A percentile compares a stretch with the other conserved stretches of the same genome.
These are phyloP conservation scores for Microctenopoma stevenorrisi DNA, from an alignment of 2,797 vertebrate species.

Conservation along the genomic window DNA sequence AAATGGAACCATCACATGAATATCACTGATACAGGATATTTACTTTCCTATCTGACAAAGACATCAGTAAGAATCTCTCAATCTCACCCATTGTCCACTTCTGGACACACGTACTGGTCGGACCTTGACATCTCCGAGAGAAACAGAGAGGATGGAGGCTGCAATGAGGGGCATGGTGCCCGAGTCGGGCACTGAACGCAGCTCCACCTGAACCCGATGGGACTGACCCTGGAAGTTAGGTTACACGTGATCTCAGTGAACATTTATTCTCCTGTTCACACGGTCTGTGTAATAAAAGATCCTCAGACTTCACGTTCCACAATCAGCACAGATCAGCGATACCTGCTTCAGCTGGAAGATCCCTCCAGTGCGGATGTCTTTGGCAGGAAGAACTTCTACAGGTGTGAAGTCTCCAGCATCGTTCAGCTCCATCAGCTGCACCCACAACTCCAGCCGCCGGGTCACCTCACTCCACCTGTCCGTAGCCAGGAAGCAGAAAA, in stretches of 20 bases:
- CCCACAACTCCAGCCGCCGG: conserved; percentile 92
- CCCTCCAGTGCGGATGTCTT: conserved; percentile 91
- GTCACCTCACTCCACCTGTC: conserved; percentile 97
- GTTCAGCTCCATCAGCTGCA: conserved; percentile 94
- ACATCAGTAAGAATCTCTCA: neutral
- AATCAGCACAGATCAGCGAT: accelerated
- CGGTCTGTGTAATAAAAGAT: neutral
- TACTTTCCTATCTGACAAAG: neutral
- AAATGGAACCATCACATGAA: neutral
- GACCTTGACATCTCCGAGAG: conserved; percentile 90
- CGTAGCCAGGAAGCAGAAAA: neutral
- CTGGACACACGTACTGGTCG: conserved; percentile 69
- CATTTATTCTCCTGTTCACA: neutral
- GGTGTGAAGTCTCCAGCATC: conserved; percentile 92
- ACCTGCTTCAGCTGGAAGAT: conserved; percentile 95
- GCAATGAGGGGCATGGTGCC: conserved; percentile 94
- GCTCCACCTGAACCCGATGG: conserved; percentile 90
- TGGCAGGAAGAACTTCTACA: conserved; percentile 90
- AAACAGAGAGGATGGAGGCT: conserved; percentile 89
- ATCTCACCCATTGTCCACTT: conserved; percentile 81
- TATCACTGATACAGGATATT: neutral
- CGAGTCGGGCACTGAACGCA: conserved; percentile 92
- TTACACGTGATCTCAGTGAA: neutral
- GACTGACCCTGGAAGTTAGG: conserved; percentile 89
- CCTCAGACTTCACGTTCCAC: neutral